Evolutionary conservation across 2,888 invertebrate genomes (phyloP), one percentile per base, ranked within the genome.

Genomic region (Copidosoma aretas): DNA sequence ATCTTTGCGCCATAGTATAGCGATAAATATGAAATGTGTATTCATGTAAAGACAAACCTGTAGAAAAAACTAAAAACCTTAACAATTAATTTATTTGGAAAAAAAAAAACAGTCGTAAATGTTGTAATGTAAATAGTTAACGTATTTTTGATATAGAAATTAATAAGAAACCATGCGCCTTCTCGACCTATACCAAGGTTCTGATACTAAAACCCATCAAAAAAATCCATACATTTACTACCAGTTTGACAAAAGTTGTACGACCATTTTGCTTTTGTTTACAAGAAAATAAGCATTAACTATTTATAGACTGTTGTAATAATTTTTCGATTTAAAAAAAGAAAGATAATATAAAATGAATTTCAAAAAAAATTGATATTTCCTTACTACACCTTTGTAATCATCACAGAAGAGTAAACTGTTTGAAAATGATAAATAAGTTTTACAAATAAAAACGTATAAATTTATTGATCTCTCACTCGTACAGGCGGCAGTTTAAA

Each of bases 401-500:
- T 39, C 2, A 64, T 10, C 54, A 53, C 39, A 46, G 21, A 53
- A 57, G 32, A 32, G 8, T 49, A 8, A 43, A 46, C 51, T 22
- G 24, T 32, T 12, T 24, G 24, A 25, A 32, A 25, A 25, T 8
- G n/a, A 39, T 19, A 24, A 10, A 46, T 2, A 46, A 46, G 22
- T 46, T 60, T 59, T 71, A 64, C 58, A 59, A 71, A 71, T 54
- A 10, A 62, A 67, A 73, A 74, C 69, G 68, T 76, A 75, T 71
- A 75, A 76, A 75, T 77, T 75, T 76, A 75, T 76, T 77, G 63
- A 73, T 67, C 64, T 70, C 52, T 64, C 62, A 73, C 60, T 71
- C 66, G 60, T 68, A 68, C 66, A 71, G 70, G 67, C 60, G 64
- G 66, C 67, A 71, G 71, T 73, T 73, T 51, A 68, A 53, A 60